Conservation (phyloP, 64 coral and sea anemone species). For the Catalaphyllia jardinei region DNA sequence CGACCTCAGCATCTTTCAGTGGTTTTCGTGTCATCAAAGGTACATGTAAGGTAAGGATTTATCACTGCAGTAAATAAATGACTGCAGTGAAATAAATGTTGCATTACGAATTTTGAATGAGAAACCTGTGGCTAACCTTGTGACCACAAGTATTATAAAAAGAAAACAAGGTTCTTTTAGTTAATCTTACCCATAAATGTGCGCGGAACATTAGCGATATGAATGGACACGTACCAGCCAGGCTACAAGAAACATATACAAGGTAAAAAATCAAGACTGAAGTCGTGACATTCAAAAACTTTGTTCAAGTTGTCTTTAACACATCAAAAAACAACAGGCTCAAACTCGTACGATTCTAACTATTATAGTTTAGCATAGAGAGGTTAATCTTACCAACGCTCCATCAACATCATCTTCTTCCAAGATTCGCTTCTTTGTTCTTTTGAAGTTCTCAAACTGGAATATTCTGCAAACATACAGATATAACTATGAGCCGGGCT, state of each 20-base stretch:
- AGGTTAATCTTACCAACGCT: constrained; percentile 70
- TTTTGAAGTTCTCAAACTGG: constrained; percentile 95
- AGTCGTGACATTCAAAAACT: not conserved
- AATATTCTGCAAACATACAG: constrained; percentile 72
- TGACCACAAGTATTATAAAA: too few species aligned
- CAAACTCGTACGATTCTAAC: too few species aligned
- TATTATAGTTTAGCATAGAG: too few species aligned
- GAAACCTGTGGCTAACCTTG: too few species aligned
- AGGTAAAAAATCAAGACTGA: not conserved
- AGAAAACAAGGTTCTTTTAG: too few species aligned
- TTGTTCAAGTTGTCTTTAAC: not conserved
- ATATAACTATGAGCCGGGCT: too few species aligned
- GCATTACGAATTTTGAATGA: too few species aligned
- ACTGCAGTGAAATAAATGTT: too few species aligned
- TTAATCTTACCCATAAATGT: constrained; percentile 75
- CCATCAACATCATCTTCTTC: constrained; percentile 79
- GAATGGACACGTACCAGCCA: constrained; percentile 90
- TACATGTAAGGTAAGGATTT: too few species aligned
- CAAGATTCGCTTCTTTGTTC: constrained; percentile 91
- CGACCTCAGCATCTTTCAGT: too few species aligned
- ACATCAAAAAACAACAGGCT: not conserved
- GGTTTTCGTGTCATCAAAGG: too few species aligned
- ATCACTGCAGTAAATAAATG: too few species aligned
- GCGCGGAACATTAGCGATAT: constrained; percentile 82
- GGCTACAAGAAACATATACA: constrained; percentile 19